Evolutionary conservation across 2,888 invertebrate species (phyloP).

Genomic region (Andrena flavipes): DNA sequence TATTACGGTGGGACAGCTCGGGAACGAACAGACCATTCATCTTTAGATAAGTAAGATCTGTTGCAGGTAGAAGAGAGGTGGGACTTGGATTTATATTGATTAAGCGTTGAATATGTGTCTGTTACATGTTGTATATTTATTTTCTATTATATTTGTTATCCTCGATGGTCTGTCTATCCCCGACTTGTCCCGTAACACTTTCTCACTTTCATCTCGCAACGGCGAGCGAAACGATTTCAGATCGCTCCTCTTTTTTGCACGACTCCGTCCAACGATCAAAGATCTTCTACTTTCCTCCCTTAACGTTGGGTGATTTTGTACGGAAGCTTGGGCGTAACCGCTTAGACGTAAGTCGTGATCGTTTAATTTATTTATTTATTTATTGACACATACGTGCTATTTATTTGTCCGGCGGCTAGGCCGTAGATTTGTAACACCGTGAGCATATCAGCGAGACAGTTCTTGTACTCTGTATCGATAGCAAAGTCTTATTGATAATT

Average conservation of each 20-base stretch:
- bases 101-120: constrained; percentile 8
- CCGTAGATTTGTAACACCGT: constrained; percentile 66
- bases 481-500: constrained; percentile 20
- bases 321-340: constrained; percentile 64
- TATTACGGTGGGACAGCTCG: constrained; percentile 12
- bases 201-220: constrained; percentile 28
- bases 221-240: constrained; percentile 23
- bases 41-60: constrained; percentile 4
- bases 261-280: constrained; percentile 72
- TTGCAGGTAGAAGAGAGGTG: background rate
- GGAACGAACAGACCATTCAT: constrained; percentile 23
- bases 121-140: constrained; percentile 15
- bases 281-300: constrained; percentile 63
- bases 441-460: constrained; percentile 69
- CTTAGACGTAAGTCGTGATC: constrained; percentile 59
- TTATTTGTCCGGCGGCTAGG: constrained; percentile 54
- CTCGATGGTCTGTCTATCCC: constrained; percentile 19
- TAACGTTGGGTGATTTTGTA: constrained; percentile 70
- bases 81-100: constrained; percentile 24
- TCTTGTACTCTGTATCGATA: constrained; percentile 21
- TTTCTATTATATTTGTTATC: constrained; percentile 5
- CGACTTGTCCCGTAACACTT: background rate
- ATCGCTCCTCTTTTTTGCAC: constrained; percentile 71
- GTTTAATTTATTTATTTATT: constrained; percentile 69
- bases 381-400: constrained; percentile 44